Evolutionary conservation across 2,113 vertebrate species (phyloP), one percentile per base, ranked within the genome.

Genomic region (Glaucomys volans): DNA sequence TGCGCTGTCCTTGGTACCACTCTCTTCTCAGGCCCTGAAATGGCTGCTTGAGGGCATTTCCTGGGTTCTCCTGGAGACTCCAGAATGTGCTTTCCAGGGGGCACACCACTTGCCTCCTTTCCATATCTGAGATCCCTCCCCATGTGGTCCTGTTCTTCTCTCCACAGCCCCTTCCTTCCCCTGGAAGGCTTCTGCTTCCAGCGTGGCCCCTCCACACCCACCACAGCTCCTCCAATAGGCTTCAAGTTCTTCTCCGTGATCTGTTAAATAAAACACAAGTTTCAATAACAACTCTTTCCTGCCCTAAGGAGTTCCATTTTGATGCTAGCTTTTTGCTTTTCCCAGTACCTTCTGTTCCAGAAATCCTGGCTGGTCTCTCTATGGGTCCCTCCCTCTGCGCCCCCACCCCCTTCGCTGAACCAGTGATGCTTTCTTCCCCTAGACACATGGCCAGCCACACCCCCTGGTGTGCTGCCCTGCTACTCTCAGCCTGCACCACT

Each of bases 1-100:
- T 75, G 69, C 24, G 18, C 87, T 83, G 66, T 91, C 82, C 79
- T 42, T 84, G 91, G 86, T 74, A 80, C 86, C 52, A 54, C 11
- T 13, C 13, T 81, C 82, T 16, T 14, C n/a, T 80, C 32, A 0
- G 8, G 11, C 57, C 32, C 54, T n/a, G 16, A 8, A 28, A 40
- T 32, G n/a, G 79, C 44, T 42, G 32, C 47, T 47, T 26, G 24
- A 13, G 12, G 20, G 57, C 54, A 26, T 32, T 24, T 52, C 54
- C 95, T n/a, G 42, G 1, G 22, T 47, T 62, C 52, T 82, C 67
- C 71, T 13, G 24, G 40, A 92, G 32, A 40, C 35, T 18, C 18
- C 22, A 59, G 54, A 62, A 62, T 20, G 30, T 47, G 57, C 80
- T 86, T 76, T 77, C 20, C 3, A 82, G 20, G 1, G 16, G 11